phyloP scores from a whole-genome alignment of 2,888 invertebrate genomes.

The Zele albiditarsus region DNA sequence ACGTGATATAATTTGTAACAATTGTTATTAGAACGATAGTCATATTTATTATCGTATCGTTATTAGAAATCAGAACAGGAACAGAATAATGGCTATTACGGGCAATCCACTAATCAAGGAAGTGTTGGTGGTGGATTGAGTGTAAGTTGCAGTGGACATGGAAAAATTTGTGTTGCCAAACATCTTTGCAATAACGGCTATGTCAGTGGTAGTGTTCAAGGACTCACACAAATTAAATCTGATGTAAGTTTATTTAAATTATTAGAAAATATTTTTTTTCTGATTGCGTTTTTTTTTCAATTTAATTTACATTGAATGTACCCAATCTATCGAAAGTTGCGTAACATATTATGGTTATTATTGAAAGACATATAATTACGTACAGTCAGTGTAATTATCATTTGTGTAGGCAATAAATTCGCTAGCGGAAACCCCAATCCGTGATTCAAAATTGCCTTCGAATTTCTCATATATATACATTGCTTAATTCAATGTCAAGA shows the following conservation, averaged over 20 bases:
- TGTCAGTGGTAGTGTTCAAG: slow-evolving; percentile 74
- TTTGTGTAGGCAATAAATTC: slow-evolving; percentile 23
- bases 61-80: background rate
- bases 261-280: background rate
- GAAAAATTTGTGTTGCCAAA: slow-evolving; percentile 78
- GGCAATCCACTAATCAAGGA: slow-evolving; percentile 55
- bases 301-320: background rate
- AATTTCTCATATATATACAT: slow-evolving; percentile 7
- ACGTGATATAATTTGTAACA: too few relatives aligned
- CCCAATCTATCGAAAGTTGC: background rate
- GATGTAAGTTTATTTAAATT: slow-evolving; percentile 74
- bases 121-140: slow-evolving; percentile 71
- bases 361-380: slow-evolving; percentile 4
- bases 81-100: slow-evolving; percentile 3
- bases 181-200: slow-evolving; percentile 77
- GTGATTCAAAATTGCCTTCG: slow-evolving; percentile 12
- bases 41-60: background rate
- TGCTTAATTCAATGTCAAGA: slow-evolving; percentile 39
- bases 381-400: slow-evolving; percentile 11
- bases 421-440: slow-evolving; percentile 15
- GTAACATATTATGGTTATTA: background rate
- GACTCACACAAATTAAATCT: slow-evolving; percentile 74
- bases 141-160: slow-evolving; percentile 76
- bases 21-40: too few relatives aligned
- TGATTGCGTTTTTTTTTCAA: background rate